phyloP scores from a whole-genome alignment of 2,888 invertebrate genomes.

The Eurytoma californica region DNA sequence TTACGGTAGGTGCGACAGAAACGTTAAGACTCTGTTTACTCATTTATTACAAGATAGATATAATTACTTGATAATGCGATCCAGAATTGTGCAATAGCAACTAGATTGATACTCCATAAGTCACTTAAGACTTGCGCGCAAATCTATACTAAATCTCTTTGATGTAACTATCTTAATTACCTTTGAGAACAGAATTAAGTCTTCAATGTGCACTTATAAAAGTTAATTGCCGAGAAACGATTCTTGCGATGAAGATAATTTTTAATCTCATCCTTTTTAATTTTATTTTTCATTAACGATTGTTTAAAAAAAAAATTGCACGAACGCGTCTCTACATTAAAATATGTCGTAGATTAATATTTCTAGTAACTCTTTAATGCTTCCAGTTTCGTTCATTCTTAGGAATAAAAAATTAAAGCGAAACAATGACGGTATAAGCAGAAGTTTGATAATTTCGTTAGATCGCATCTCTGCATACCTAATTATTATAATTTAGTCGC shows the following conservation, averaged over 20 bases:
- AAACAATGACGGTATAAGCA: too few species aligned
- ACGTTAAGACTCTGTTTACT: constrained; percentile 3
- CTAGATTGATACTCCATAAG: constrained; percentile 22
- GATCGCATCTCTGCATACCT: too few species aligned
- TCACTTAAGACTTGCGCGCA: constrained; percentile 10
- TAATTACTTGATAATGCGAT: constrained; percentile 22
- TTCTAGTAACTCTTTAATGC: too few species aligned
- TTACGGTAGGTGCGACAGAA: constrained; percentile 13
- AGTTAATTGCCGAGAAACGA: constrained; percentile 5
- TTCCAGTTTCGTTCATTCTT: too few species aligned
- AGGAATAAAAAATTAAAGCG: too few species aligned
- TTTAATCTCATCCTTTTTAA: neutral
- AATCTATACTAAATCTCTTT: constrained; percentile 19
- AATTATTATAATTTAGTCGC: too few species aligned
- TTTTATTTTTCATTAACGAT: neutral
- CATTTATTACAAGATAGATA: neutral
- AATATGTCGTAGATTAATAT: too few species aligned
- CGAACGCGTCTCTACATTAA: too few species aligned
- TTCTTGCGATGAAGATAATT: neutral
- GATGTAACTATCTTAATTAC: constrained; percentile 32
- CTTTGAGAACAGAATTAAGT: constrained; percentile 12
- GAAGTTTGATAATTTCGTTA: too few species aligned
- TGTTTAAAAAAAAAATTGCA: too few species aligned
- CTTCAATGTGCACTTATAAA: constrained; percentile 10
- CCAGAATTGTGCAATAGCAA: constrained; percentile 30